Conservation (phyloP, 2,797 vertebrate species). For the Phrynocephalus guinanensis region DNA sequence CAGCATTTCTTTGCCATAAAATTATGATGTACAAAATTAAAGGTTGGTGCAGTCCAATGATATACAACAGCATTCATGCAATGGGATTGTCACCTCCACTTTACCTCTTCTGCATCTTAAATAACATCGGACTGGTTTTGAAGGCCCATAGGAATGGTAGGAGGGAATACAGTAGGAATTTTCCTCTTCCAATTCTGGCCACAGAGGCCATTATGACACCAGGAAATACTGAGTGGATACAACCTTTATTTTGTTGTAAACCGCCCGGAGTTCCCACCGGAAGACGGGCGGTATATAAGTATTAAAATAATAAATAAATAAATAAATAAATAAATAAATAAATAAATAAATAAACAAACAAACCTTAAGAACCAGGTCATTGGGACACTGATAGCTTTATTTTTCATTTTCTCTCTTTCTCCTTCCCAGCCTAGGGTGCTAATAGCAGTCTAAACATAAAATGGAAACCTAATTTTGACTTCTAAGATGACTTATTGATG, state of each 20-base stretch:
- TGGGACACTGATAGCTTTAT: slow-evolving; percentile 10
- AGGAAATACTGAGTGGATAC: not conserved
- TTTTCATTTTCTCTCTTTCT: slow-evolving; percentile 14
- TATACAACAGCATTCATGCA: not conserved
- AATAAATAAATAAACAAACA: too few relatives aligned
- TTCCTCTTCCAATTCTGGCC: not conserved
- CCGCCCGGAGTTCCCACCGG: too few relatives aligned
- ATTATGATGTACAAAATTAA: not conserved
- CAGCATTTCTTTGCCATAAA: not conserved
- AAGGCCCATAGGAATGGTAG: not conserved
- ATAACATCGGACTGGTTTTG: too few relatives aligned
- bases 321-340: too few relatives aligned
- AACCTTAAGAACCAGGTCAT: not conserved
- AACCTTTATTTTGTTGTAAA: not conserved
- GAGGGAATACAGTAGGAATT: not conserved
- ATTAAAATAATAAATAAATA: too few relatives aligned
- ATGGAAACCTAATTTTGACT: slow-evolving; percentile 11
- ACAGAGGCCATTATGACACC: not conserved
- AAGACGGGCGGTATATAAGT: too few relatives aligned
- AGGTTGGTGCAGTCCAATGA: not conserved
- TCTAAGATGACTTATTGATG: slow-evolving; percentile 6
- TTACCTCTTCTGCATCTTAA: not conserved
- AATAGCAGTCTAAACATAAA: slow-evolving; percentile 27
- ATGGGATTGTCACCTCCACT: not conserved
- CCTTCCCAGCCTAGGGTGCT: not conserved